These are phyloP conservation scores for Riptortus pedestris DNA, from an alignment of 1,140 invertebrate genomes.

Conservation along the genomic window DNA sequence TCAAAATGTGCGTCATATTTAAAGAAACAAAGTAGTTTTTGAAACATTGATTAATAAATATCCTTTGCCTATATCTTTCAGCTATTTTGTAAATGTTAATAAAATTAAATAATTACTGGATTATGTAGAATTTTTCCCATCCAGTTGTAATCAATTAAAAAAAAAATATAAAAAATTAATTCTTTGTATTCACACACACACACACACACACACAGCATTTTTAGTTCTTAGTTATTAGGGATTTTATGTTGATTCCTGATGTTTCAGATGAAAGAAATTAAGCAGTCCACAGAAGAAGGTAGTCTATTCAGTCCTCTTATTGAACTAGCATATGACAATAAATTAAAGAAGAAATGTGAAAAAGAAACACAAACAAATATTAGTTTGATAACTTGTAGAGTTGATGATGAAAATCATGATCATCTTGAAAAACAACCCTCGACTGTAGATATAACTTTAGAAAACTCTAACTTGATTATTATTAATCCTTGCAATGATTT, in stretches of 20 bases:
- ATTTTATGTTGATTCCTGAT: too few species aligned
- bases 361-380: constrained; percentile 11
- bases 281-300: constrained; percentile 5
- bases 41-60: too few species aligned
- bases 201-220: background rate
- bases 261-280: constrained; percentile 14
- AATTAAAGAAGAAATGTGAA: background rate
- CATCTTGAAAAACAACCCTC: constrained; percentile 6
- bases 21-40: too few species aligned
- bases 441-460: background rate
- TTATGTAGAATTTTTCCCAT: background rate
- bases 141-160: background rate
- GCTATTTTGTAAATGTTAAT: too few species aligned
- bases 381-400: background rate
- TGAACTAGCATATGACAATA: background rate
- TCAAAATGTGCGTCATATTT: too few species aligned
- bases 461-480: constrained; percentile 10
- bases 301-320: constrained; percentile 1
- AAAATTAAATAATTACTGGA: too few species aligned
- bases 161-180: background rate
- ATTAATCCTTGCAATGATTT: background rate
- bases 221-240: too few species aligned
- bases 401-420: background rate
- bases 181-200: background rate
- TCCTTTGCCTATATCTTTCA: too few species aligned